Conservation (phyloP, 2,797 vertebrate genomes). For the Phalloptychus januarius region DNA sequence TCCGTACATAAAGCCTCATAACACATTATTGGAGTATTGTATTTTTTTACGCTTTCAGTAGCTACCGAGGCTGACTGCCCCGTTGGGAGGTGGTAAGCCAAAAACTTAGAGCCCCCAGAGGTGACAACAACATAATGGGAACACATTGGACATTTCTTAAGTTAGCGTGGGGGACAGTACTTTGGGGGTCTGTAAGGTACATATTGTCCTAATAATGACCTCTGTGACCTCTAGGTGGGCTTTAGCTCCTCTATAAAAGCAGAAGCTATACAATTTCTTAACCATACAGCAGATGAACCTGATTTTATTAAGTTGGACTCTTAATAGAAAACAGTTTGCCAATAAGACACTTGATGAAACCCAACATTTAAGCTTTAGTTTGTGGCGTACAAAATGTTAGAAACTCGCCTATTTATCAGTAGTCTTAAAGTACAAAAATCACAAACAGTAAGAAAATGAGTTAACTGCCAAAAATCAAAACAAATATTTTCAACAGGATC, state of each 20-base stretch:
- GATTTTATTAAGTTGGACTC: background rate
- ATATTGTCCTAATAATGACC: slow-evolving; percentile 15
- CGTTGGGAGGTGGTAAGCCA: slow-evolving; percentile 33
- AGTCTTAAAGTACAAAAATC: background rate
- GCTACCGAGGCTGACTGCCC: slow-evolving; percentile 24
- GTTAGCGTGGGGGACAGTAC: slow-evolving; percentile 16
- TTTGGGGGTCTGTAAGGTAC: slow-evolving; percentile 4
- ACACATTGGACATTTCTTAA: slow-evolving; percentile 43
- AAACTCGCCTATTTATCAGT: background rate
- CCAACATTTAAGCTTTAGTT: background rate
- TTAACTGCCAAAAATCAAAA: background rate
- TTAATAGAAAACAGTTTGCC: background rate
- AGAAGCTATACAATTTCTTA: slow-evolving; percentile 1
- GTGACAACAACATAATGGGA: slow-evolving; percentile 45
- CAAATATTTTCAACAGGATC: background rate
- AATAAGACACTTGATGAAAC: background rate
- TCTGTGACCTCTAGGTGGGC: slow-evolving; percentile 6
- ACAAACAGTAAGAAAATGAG: background rate
- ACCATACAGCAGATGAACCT: slow-evolving; percentile 1
- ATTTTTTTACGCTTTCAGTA: slow-evolving; percentile 7
- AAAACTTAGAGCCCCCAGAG: slow-evolving; percentile 18
- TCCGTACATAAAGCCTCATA: too few relatives aligned
- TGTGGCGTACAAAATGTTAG: background rate
- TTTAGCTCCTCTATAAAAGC: background rate
- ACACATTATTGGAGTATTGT: slow-evolving; percentile 5